Conservation (phyloP, 2,888 invertebrate genomes). For the Nymphalis c-album region DNA sequence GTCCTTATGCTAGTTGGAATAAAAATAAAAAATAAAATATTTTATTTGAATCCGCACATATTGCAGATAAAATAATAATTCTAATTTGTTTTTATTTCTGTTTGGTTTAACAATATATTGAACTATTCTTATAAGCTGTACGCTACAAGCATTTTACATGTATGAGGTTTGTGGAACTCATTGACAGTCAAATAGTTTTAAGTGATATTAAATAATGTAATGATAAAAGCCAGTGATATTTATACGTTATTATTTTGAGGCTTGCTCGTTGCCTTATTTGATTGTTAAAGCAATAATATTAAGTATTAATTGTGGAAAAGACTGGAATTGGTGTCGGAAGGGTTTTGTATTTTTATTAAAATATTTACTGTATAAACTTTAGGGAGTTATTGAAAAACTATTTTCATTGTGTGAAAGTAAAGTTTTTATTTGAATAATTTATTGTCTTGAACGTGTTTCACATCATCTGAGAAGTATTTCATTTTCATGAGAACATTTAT, state of each 20-base stretch:
- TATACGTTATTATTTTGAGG: constrained; percentile 16
- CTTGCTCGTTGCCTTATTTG: constrained; percentile 27
- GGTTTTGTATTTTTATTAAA: constrained; percentile 21
- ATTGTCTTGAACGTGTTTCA: background rate
- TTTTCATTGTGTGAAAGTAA: constrained; percentile 4
- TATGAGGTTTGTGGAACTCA: background rate
- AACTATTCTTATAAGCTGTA: too few relatives aligned
- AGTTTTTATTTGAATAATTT: background rate
- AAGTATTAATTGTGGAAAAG: constrained; percentile 34
- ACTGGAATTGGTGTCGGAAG: constrained; percentile 29
- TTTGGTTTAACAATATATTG: too few relatives aligned
- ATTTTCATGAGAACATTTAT: background rate
- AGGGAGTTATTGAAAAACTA: background rate
- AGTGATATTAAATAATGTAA: constrained; percentile 18
- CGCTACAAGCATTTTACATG: background rate
- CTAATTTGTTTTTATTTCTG: too few relatives aligned
- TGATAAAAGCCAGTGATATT: constrained; percentile 25
- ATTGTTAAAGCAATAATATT: constrained; percentile 30
- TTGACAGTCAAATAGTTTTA: constrained; percentile 11
- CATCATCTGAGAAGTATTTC: background rate
- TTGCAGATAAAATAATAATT: too few relatives aligned
- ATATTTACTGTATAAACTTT: constrained; percentile 4
- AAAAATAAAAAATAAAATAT: too few relatives aligned
- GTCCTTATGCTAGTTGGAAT: too few relatives aligned
- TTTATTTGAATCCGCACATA: too few relatives aligned